Percentiles rank a stretch among this genome's conserved stretches.
These are phyloP conservation scores for Lucilia cuprina DNA, from an alignment of 1,140 invertebrate species.

Conservation along the genomic window DNA sequence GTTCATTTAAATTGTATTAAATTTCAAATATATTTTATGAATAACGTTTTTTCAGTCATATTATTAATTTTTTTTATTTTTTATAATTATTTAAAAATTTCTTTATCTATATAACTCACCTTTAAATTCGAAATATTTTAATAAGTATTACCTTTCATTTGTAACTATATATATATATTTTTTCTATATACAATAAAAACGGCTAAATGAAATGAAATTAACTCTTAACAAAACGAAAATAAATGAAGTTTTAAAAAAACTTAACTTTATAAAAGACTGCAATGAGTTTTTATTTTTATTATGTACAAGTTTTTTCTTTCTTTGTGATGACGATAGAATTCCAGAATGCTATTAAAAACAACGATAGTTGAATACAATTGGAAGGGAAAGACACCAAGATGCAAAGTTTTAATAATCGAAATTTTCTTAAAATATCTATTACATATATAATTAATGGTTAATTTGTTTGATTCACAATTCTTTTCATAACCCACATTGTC, in stretches of 20 bases:
- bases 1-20: too few relatives aligned
- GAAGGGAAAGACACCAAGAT: neutral
- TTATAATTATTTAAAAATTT: neutral
- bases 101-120: neutral
- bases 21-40: too few relatives aligned
- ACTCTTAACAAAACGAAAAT: conserved; percentile 15
- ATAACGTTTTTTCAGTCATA: too few relatives aligned
- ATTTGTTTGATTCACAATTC: too few relatives aligned
- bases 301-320: neutral
- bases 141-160: neutral
- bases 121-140: neutral
- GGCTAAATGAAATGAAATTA: neutral
- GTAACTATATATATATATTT: neutral
- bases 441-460: too few relatives aligned
- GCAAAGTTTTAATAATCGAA: neutral
- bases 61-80: neutral
- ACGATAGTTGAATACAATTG: neutral
- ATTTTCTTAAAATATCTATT: too few relatives aligned
- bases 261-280: conserved; percentile 6
- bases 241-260: conserved; percentile 8
- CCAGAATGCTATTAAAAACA: neutral
- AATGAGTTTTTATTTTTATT: conserved; percentile 16
- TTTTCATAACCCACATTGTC: too few relatives aligned
- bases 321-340: neutral
- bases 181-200: neutral